Percentiles rank a stretch among this genome's conserved stretches.
phyloP scores from a whole-genome alignment of 2,888 invertebrate genomes.

The Hecatera dysodea region DNA sequence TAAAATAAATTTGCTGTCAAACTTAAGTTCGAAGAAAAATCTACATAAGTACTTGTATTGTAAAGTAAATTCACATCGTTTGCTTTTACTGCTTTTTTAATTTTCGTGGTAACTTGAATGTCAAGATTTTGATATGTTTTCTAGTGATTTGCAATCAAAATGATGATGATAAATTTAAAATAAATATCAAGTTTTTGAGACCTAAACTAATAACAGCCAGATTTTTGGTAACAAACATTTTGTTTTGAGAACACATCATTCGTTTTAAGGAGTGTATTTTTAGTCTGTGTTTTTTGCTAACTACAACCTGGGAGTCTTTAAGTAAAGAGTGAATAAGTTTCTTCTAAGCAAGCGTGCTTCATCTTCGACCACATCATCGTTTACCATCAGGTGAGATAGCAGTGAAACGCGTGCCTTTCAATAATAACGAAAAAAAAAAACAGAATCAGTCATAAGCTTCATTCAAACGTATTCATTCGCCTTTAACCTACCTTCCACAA shows the following conservation, averaged over 20 bases:
- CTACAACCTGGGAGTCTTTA: no score
- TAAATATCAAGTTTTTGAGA: not conserved
- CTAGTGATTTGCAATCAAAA: not conserved
- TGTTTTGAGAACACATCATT: no score
- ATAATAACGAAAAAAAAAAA: not conserved
- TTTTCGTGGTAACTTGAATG: not conserved
- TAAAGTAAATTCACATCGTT: not conserved
- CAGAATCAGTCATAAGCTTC: not conserved
- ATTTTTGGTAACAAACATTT: no score
- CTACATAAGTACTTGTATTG: not conserved
- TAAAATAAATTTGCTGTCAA: conserved; percentile 5
- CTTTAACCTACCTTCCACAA: not conserved
- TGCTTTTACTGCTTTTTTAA: no score
- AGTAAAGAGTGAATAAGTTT: no score
- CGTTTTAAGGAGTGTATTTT: no score
- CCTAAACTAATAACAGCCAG: not conserved
- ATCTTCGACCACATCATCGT: no score
- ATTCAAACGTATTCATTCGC: not conserved
- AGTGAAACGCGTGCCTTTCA: no score
- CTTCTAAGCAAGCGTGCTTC: no score
- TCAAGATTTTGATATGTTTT: not conserved
- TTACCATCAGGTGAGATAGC: no score
- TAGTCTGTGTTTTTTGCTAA: no score
- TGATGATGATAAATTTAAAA: not conserved
- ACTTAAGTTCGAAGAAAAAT: conserved; percentile 9